These are phyloP conservation scores for Polylopha cassiicola DNA, from an alignment of 2,888 invertebrate genomes.

Conservation along the genomic window DNA sequence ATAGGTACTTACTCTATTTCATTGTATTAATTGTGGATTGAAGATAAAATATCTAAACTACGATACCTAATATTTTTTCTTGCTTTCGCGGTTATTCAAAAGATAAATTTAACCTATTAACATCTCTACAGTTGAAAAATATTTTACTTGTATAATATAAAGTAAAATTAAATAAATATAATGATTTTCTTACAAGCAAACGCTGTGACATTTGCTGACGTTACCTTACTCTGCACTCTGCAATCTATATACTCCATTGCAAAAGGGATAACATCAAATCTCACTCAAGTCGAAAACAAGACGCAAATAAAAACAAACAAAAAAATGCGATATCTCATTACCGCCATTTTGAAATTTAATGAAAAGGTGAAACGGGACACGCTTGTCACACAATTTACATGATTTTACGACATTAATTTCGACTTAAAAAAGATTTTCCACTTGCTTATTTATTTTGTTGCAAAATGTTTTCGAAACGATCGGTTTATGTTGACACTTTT, in stretches of 20 bases:
- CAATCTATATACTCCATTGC: slow-evolving; percentile 66
- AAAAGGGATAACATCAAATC: slow-evolving; percentile 49
- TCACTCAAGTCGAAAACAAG: slow-evolving; percentile 54
- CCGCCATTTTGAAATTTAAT: slow-evolving; percentile 29
- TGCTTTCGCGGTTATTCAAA: too few relatives aligned
- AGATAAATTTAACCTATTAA: too few relatives aligned
- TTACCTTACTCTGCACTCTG: slow-evolving; percentile 44
- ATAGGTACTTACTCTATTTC: too few relatives aligned
- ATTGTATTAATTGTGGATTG: too few relatives aligned
- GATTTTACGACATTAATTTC: slow-evolving; percentile 47
- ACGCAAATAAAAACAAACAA: slow-evolving; percentile 50
- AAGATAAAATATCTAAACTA: too few relatives aligned
- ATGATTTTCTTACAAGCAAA: too few relatives aligned
- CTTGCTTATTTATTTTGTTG: neutral
- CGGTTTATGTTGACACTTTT: neutral
- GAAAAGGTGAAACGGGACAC: slow-evolving; percentile 24
- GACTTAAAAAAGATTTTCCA: too few relatives aligned
- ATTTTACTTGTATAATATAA: too few relatives aligned
- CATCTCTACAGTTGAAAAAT: too few relatives aligned
- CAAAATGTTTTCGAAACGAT: slow-evolving; percentile 2
- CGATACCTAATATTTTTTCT: too few relatives aligned
- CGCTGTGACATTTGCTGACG: too few relatives aligned
- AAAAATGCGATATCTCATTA: slow-evolving; percentile 59
- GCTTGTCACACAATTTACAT: slow-evolving; percentile 58
- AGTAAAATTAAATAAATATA: too few relatives aligned